These are phyloP conservation scores for Iselma pallidipennis DNA, from an alignment of 2,888 invertebrate genomes.

Conservation along the genomic window DNA sequence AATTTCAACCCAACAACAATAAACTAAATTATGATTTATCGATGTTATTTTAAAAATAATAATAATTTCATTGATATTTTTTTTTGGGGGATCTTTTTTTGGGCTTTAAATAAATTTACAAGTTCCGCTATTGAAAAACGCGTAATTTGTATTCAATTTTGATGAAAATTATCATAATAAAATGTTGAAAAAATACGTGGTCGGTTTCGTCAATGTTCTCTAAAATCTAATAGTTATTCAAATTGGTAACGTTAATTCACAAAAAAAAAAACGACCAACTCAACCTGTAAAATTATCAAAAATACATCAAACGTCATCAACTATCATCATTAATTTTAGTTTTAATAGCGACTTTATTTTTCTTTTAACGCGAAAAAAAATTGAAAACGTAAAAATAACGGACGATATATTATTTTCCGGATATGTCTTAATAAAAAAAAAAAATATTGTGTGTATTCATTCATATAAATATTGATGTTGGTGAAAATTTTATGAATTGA, in stretches of 20 bases:
- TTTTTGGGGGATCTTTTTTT: neutral
- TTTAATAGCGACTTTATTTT: too few relatives aligned
- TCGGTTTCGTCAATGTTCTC: neutral
- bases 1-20: neutral
- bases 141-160: neutral
- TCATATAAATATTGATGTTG: neutral
- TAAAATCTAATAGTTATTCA: neutral
- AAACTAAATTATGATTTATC: neutral
- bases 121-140: neutral
- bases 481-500: too few relatives aligned
- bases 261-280: too few relatives aligned
- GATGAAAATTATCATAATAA: neutral
- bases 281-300: too few relatives aligned
- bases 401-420: too few relatives aligned
- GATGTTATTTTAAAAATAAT: neutral
- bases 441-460: neutral
- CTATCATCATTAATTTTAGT: too few relatives aligned
- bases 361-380: too few relatives aligned
- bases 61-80: neutral
- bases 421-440: neutral
- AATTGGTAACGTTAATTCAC: neutral
- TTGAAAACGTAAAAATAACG: too few relatives aligned
- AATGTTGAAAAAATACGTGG: neutral
- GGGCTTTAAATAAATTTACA: neutral
- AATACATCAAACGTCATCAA: too few relatives aligned